These are phyloP conservation scores for Halesus radiatus DNA, from an alignment of 1,140 invertebrate genomes.

Conservation along the genomic window DNA sequence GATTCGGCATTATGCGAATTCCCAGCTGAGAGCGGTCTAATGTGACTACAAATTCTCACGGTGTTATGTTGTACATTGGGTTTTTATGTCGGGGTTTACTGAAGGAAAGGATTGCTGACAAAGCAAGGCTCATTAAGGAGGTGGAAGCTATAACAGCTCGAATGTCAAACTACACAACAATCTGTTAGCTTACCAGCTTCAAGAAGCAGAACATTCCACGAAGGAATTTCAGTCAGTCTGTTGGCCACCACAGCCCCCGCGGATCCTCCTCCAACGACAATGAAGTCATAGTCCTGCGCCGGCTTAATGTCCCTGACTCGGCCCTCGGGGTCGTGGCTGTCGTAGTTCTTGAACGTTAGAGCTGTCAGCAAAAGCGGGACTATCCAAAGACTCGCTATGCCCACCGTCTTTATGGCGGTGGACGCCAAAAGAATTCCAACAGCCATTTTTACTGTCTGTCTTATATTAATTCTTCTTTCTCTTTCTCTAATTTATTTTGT, in stretches of 20 bases:
- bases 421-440: constrained; percentile 80
- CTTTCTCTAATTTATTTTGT: background rate
- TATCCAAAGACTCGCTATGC: constrained; percentile 84
- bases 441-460: constrained; percentile 78
- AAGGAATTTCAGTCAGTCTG: constrained; percentile 84
- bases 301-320: constrained; percentile 68
- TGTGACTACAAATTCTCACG: too few relatives aligned
- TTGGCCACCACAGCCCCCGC: constrained; percentile 94
- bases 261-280: constrained; percentile 92
- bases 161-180: too few relatives aligned
- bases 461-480: constrained; percentile 66
- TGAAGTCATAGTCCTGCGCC: constrained; percentile 83
- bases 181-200: constrained; percentile 76
- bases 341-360: constrained; percentile 86
- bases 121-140: too few relatives aligned
- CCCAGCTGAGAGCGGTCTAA: too few relatives aligned
- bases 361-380: constrained; percentile 86
- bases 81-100: too few relatives aligned
- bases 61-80: too few relatives aligned
- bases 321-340: constrained; percentile 84
- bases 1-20: too few relatives aligned
- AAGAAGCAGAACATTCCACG: constrained; percentile 87
- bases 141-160: too few relatives aligned
- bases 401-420: constrained; percentile 81
- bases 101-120: too few relatives aligned